Evolutionary conservation across 1,140 invertebrate species (phyloP), one percentile per base, ranked within the genome.

Genomic region (Drosophila obscura): DNA sequence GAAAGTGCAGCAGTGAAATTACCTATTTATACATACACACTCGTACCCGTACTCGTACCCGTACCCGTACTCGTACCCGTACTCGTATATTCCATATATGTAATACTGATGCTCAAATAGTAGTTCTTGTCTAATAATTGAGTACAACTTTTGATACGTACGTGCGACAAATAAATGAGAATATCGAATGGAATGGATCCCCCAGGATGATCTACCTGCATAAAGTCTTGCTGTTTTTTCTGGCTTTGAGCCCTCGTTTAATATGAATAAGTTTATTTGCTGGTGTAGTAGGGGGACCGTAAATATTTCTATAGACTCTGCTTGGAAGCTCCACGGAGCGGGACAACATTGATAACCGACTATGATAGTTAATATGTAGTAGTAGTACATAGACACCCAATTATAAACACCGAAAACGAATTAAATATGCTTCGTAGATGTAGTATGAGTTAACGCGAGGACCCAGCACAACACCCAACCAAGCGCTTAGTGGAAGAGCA

Each of bases 401-500:
- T 41, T 45, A 19, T 19, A 19, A 19, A 19, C 19, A 51, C 28
- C 51, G 63, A 51, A 65, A 74, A 74, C 60, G 26, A 58, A 58
- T 31, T 64, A 57, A n/a, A 16, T 72, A 72, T 73, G 56, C 55
- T 39, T 58, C 59, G 28, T 60, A 7, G 63, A 28, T 48, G 44
- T 45, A 16, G 44, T 45, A 16, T 50, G 19, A 51, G 50, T 24
- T 63, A 15, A 31, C 35, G 48, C 16, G 35, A 45, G 16, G 22
- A 39, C 35, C 11, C 35, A 39, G 4, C 35, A 39, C 35, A 28
- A 28, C 26, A 1, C 26, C 26, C 26, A 26, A 5, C 35, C 11
- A 39, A 39, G 39, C 15, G 19, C 28, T 79, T 82, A 82, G 60
- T 90, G 82, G 72, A 80, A 93, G 8, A 96, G 94, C 73, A 96